A percentile compares a stretch with the other conserved stretches of the same genome.
Evolutionary conservation across 2,113 vertebrate genomes (phyloP).

Genomic region (Nettapus auritus): DNA sequence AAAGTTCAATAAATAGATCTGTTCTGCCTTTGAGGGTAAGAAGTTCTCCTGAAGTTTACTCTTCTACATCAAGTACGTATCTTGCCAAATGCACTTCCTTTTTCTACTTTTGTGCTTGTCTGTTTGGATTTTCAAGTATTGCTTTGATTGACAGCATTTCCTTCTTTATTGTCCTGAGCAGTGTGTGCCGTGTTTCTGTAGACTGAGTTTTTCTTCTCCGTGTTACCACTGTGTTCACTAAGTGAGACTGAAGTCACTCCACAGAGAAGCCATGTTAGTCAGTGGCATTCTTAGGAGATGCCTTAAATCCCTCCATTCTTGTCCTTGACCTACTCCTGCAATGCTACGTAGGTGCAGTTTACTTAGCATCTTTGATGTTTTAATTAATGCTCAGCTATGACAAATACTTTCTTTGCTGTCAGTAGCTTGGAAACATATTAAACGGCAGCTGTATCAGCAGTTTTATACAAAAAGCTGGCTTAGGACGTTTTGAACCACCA

Average conservation of each 20-base stretch:
- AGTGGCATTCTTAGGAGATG: background rate
- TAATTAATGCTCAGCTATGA: background rate
- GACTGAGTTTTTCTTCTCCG: background rate
- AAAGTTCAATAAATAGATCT: background rate
- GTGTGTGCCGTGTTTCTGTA: background rate
- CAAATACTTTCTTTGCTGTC: background rate
- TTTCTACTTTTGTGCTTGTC: background rate
- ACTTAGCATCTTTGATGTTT: background rate
- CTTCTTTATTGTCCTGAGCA: background rate
- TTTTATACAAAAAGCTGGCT: constrained; percentile 5
- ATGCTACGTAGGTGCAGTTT: background rate
- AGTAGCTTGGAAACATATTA: background rate
- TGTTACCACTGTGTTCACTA: background rate
- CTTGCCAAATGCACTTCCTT: background rate
- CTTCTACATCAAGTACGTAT: background rate
- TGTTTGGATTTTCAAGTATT: background rate
- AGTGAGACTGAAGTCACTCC: background rate
- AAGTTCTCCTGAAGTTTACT: background rate
- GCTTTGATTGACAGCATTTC: background rate
- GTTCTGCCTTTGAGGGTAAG: background rate
- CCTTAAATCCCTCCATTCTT: background rate
- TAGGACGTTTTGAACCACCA: constrained; percentile 9
- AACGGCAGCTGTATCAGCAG: background rate
- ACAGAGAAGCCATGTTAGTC: background rate
- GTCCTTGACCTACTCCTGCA: background rate